Conservation (phyloP, 2,888 invertebrate genomes). For the Iselma pallidipennis region DNA sequence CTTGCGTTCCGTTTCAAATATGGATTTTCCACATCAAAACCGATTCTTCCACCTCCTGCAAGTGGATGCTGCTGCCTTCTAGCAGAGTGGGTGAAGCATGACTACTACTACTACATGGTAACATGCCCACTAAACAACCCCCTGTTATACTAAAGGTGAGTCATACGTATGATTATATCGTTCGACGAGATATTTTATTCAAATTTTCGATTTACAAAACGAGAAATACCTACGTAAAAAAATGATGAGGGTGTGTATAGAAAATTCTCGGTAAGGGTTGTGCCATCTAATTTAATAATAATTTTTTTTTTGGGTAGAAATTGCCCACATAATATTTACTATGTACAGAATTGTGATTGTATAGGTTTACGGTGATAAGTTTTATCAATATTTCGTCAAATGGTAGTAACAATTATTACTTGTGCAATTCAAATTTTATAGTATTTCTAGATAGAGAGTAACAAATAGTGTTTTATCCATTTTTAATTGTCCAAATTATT, state of each 20-base stretch:
- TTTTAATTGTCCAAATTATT: no score
- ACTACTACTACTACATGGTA: constrained; percentile 16
- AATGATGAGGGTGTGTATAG: no score
- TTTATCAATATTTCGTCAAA: background rate
- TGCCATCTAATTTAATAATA: no score
- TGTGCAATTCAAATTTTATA: no score
- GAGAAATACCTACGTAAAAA: no score
- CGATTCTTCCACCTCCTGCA: background rate
- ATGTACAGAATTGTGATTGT: background rate
- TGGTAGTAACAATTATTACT: background rate
- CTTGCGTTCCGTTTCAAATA: constrained; percentile 28
- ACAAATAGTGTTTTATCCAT: no score
- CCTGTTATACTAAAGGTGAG: constrained; percentile 34
- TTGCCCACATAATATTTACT: no score
- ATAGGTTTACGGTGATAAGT: background rate
- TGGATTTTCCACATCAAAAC: constrained; percentile 30
- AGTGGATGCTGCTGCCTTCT: constrained; percentile 29
- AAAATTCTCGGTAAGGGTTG: background rate
- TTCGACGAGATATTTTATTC: no score
- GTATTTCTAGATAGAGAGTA: no score
- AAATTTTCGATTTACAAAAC: no score
- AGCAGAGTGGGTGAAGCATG: constrained; percentile 8
- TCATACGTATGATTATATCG: constrained; percentile 16
- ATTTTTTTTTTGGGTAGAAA: no score
- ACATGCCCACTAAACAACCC: background rate